phyloP scores from a whole-genome alignment of 2,113 vertebrate species.

The Penelope pileata region DNA sequence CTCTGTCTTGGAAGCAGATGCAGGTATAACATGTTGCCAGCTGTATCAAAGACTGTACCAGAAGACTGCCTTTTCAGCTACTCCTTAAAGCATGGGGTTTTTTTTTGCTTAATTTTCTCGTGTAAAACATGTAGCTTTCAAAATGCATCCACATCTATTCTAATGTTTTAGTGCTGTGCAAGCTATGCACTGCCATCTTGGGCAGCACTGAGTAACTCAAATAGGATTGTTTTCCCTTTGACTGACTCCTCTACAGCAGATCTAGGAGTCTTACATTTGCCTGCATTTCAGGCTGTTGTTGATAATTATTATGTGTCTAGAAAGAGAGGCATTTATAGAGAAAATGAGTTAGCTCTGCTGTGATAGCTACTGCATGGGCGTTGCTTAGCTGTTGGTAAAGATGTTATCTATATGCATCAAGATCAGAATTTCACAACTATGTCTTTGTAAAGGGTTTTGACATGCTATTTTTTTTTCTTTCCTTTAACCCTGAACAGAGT shows the following conservation, averaged over 20 bases:
- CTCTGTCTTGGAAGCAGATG: neutral
- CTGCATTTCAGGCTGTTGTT: neutral
- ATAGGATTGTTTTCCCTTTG: neutral
- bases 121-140: neutral
- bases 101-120: neutral
- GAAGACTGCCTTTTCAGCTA: neutral
- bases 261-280: neutral
- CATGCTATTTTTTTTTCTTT: neutral
- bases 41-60: neutral
- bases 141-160: neutral
- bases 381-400: neutral
- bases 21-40: neutral
- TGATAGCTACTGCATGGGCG: neutral
- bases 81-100: neutral
- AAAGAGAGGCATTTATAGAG: neutral
- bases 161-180: neutral
- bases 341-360: neutral
- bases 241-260: neutral
- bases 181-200: neutral
- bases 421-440: neutral
- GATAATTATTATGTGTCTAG: neutral
- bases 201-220: neutral
- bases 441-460: constrained; percentile 11
- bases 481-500: constrained; percentile 79
- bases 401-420: neutral